Base-by-base conservation (phyloP, 2,888 invertebrate genomes). In the Leptothorax acervorum region DNA sequence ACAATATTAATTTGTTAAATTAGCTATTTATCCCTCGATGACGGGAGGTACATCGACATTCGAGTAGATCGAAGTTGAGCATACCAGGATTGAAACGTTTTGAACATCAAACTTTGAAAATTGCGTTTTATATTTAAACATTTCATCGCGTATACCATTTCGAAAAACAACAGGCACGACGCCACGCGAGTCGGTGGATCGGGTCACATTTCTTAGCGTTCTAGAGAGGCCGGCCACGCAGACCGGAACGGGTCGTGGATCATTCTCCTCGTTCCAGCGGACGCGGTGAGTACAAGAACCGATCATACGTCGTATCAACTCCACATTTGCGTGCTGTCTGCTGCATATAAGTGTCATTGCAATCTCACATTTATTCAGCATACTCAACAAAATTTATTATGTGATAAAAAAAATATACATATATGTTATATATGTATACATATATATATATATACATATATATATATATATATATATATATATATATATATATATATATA, bases 201-300 rank as follows among this genome's bases (percentile, higher is more conserved):
- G 57, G 28, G 57, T 82, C 76, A 79, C 78, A 12, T 83, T 87
- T 79, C 85, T 85, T 73, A 55, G 28, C 83, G 53, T 74, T 18
- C 62, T 62, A 31, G 42, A 81, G 71, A 82, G 73, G 82, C 83
- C 85, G 84, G 79, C 86, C 42, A 42, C 3, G 83, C 23, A 39
- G 8, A 8, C 31, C 63, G 63, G 66, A 57, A 78, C 83, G 79
- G 79, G 83, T 81, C 48, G 45, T 31, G 45, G 45, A 45, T 78
- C 28, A 28, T n/a, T 78, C 28, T 78, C 55, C 12, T 68, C 57
- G 11, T 68, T 31, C 42, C 5, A 23, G 5, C 35, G 15, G 23
- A 31, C 31, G 11, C 2, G 15, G 45, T 39, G 28, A 66, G 55
- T 42, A 42, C 23, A 23, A 76, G 18, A 18, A 6, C 0, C 8